Base-by-base conservation (phyloP, 2,888 invertebrate species). In the Cosmopolites sordidus region DNA sequence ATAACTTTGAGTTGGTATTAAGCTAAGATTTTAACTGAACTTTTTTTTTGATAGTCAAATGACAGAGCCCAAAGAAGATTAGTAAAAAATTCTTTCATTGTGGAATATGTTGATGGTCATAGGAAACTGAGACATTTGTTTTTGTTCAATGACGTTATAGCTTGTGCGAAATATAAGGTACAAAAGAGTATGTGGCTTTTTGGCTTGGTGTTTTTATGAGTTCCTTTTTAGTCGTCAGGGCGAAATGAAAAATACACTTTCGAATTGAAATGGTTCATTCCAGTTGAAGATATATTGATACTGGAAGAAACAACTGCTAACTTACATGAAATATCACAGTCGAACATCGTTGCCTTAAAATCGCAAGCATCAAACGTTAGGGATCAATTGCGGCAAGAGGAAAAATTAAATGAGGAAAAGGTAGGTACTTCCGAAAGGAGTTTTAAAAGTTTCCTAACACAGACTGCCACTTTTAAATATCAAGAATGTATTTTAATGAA, bases 61-160 rank as follows among this genome's bases (percentile, higher is more conserved):
- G 89, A 89, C 67, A 79, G 89, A 62, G 86, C 90, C 52, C 87
- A 92, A 70, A 81, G 92, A 59, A 84, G 93, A 70, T 82, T 96
- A 67, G 92, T 94, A 18, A 94, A 93, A 74, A 94, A 94, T 74
- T 93, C 94, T 0, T 93, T 94, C 70, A 90, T 95, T 58, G 94
- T 96, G 16, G 95, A 96, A 75, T 79, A 91, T 50, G 86, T 89
- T 2, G 92, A 92, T 69, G 88, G 88, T 9, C 88, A 89, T 73
- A 81, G 95, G 54, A 95, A 96, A 75, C 75, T 96, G 59, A 80
- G 95, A 56, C 95, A 95, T 79, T 77, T 96, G 59, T 94, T 96
- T 75, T 81, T 96, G 14, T 96, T 96, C 73, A 94, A 92, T 69
- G 95, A 96, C 73, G 89, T 94, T 43, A 87, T 96, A 62, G 92